Evolutionary conservation across 2,797 vertebrate species (phyloP), one percentile per base, ranked within the genome.

Genomic region (Anabacerthia variegaticeps): DNA sequence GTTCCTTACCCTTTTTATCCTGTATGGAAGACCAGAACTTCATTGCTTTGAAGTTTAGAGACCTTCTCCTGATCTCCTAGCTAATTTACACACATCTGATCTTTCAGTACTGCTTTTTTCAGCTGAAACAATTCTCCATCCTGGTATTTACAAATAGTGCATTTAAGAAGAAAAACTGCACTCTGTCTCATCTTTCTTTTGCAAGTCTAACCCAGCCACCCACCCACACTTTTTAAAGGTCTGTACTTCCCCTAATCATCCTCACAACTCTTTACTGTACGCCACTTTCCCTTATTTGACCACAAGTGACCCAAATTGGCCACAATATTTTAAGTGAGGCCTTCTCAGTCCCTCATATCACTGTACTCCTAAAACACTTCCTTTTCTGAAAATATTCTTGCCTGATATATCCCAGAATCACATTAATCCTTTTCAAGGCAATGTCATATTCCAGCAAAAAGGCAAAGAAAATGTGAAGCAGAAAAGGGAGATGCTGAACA

Each of bases 41-140:
- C 32, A 44, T 69, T 84, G 39, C 92, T 96, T 95, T 93, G 90
- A 95, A 93, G 96, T 88, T 89, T 66, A 92, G 90, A 95, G 93
- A 82, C 63, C 67, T 81, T 91, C 41, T 84, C 66, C 82, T 87
- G 78, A 76, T 92, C 95, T 95, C 71, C 55, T 56, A 76, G 52
- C 36, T 95, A 94, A 95, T 95, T 96, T 94, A 86, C 92, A 76
- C 69, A 52, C 85, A 94, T 90, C 80, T 93, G 83, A 90, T 95
- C 71, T 92, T 93, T 92, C 41, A 89, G 48, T 62, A 59, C 43
- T 59, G 28, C 43, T 73, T 88, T 76, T n/a, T 78, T 86, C 52
- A 95, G 66, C 48, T 63, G 85, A 86, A 93, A 91, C 54, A 81
- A 73, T 88, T 90, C 71, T 71, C 67, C 48, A 73, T 66, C 80